Percentiles rank a stretch among this genome's conserved stretches.
phyloP scores from a whole-genome alignment of 2,797 vertebrate genomes.

The Propithecus perrieri region DNA sequence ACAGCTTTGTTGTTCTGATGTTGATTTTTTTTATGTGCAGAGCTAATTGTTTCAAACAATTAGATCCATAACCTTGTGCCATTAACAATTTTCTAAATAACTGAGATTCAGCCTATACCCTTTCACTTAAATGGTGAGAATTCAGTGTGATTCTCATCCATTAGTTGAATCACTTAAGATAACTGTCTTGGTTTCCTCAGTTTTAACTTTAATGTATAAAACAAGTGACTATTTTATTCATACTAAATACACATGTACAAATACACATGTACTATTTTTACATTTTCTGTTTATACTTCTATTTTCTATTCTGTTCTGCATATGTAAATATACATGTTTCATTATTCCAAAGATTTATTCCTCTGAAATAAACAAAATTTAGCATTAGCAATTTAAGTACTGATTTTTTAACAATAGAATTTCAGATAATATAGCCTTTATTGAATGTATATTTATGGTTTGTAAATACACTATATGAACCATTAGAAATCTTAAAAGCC shows the following conservation, averaged over 20 bases:
- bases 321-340: background rate
- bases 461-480: background rate
- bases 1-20: slow-evolving; percentile 60
- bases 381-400: background rate
- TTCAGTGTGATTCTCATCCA: slow-evolving; percentile 40
- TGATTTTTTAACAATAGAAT: background rate
- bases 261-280: background rate
- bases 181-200: background rate
- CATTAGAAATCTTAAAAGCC: background rate
- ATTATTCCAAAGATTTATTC: background rate
- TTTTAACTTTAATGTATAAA: slow-evolving; percentile 45
- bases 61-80: slow-evolving; percentile 51
- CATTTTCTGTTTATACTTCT: background rate
- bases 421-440: background rate
- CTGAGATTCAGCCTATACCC: slow-evolving; percentile 39
- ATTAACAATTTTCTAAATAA: slow-evolving; percentile 63
- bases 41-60: slow-evolving; percentile 66
- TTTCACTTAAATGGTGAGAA: slow-evolving; percentile 43
- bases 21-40: slow-evolving; percentile 49
- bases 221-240: background rate
- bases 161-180: background rate
- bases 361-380: slow-evolving; percentile 11
- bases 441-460: background rate
- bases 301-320: background rate
- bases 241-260: background rate